Percentiles rank a stretch among this genome's conserved stretches.
These are phyloP conservation scores for Halyomorpha halys DNA, from an alignment of 1,140 invertebrate species.

Conservation along the genomic window DNA sequence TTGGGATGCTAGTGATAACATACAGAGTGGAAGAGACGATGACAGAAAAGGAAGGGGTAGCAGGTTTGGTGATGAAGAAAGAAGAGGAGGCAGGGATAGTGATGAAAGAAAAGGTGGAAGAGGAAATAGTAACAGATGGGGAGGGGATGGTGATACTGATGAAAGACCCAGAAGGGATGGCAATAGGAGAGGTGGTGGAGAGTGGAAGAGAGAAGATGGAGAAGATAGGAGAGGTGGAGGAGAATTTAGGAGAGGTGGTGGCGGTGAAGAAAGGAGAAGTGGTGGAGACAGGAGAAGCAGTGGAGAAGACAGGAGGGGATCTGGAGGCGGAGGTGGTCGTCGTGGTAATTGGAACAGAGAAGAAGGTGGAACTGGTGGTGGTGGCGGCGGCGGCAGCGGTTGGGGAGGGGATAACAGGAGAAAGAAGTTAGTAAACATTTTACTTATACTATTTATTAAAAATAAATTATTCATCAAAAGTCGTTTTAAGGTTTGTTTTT, in stretches of 20 bases:
- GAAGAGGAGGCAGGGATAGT: not conserved
- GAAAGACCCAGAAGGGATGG: slow-evolving; percentile 28
- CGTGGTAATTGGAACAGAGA: not conserved
- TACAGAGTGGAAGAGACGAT: not conserved
- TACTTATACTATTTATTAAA: no score
- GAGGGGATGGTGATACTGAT: not conserved
- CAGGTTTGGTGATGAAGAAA: not conserved
- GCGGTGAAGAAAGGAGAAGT: not conserved
- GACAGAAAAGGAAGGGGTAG: not conserved
- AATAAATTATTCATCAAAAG: no score
- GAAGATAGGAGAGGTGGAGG: slow-evolving; percentile 24
- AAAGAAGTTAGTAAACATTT: no score
- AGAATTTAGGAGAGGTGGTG: slow-evolving; percentile 17
- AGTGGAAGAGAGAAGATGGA: slow-evolving; percentile 18
- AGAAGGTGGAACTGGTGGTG: slow-evolving; percentile 1
- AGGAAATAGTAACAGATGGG: not conserved
- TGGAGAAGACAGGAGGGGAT: slow-evolving; percentile 4
- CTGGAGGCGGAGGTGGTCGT: slow-evolving; percentile 12
- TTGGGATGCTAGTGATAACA: slow-evolving; percentile 16
- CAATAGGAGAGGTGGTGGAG: slow-evolving; percentile 21
- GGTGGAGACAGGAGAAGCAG: not conserved
- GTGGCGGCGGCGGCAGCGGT: no score
- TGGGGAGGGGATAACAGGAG: not conserved
- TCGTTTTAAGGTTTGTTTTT: no score
- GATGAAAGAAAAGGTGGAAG: slow-evolving; percentile 1